Conservation (phyloP, 2,797 vertebrate genomes). For the Enteromius afrohamiltoni region DNA sequence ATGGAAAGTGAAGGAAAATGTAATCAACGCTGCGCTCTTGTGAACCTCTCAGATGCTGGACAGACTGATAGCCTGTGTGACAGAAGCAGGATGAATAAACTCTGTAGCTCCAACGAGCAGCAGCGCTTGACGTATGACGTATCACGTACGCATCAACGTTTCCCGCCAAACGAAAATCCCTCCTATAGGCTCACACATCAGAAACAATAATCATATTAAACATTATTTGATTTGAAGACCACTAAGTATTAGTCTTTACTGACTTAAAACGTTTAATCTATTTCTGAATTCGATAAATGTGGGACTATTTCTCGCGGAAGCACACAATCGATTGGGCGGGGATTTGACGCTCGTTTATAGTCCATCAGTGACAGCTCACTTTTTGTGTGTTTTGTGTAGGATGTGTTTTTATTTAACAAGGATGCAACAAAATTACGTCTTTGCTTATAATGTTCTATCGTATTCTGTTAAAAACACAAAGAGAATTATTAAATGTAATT, state of each 20-base stretch:
- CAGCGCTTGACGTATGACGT: not conserved
- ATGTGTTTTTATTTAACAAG: not conserved
- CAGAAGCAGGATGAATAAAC: conserved; percentile 24
- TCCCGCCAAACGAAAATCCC: conserved; percentile 56
- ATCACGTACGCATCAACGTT: not conserved
- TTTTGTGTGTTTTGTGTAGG: not conserved
- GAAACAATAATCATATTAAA: not conserved
- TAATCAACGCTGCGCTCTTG: not conserved
- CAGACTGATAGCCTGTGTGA: conserved; percentile 30
- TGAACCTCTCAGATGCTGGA: not conserved
- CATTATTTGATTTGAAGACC: not conserved
- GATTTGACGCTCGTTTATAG: too few relatives aligned
- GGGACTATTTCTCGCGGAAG: conserved; percentile 27
- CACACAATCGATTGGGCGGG: not conserved
- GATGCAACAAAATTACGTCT: not conserved
- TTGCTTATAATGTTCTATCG: not conserved
- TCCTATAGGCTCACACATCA: not conserved
- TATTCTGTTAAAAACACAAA: not conserved
- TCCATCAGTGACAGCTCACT: not conserved
- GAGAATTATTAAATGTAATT: not conserved
- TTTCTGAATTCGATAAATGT: not conserved
- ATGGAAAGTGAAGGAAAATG: not conserved
- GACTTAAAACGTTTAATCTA: not conserved
- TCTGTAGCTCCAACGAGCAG: conserved; percentile 10
- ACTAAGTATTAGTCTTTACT: not conserved